phyloP scores from a whole-genome alignment of 2,888 invertebrate genomes.

The Athalia rosae region DNA sequence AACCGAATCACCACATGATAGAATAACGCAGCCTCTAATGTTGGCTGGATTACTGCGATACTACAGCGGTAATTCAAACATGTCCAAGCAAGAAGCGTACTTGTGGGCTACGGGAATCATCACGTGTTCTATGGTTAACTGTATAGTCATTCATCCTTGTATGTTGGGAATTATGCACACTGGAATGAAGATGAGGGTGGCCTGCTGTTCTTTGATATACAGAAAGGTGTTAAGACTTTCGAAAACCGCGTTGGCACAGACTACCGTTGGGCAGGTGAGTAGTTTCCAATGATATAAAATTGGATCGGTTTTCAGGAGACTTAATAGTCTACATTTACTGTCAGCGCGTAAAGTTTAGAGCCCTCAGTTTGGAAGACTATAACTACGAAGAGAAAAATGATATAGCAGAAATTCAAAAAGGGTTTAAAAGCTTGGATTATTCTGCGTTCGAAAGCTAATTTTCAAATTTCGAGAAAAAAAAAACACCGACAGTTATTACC shows the following conservation, averaged over 20 bases:
- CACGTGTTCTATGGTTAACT: constrained; percentile 60
- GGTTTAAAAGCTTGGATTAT: no score
- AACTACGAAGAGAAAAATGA: no score
- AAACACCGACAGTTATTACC: no score
- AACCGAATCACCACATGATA: constrained; percentile 48
- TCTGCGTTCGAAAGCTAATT: no score
- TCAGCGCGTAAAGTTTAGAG: no score
- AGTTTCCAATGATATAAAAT: no score
- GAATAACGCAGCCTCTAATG: constrained; percentile 67
- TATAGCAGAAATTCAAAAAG: no score
- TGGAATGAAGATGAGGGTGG: constrained; percentile 83
- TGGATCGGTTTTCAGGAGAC: no score
- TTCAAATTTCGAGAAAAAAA: no score
- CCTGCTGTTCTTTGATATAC: constrained; percentile 83
- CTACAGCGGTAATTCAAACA: constrained; percentile 54
- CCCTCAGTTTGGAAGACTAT: no score
- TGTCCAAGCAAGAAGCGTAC: constrained; percentile 68
- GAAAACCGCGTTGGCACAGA: constrained; percentile 87
- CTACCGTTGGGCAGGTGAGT: constrained; percentile 80
- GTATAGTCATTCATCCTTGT: constrained; percentile 78
- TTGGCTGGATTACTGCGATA: constrained; percentile 63
- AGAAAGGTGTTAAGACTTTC: constrained; percentile 85
- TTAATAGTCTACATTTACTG: no score
- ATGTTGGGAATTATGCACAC: constrained; percentile 79
- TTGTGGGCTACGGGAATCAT: constrained; percentile 72